These are phyloP conservation scores for Kryptolebias ocellatus DNA, from an alignment of 2,797 vertebrate species.

Conservation along the genomic window DNA sequence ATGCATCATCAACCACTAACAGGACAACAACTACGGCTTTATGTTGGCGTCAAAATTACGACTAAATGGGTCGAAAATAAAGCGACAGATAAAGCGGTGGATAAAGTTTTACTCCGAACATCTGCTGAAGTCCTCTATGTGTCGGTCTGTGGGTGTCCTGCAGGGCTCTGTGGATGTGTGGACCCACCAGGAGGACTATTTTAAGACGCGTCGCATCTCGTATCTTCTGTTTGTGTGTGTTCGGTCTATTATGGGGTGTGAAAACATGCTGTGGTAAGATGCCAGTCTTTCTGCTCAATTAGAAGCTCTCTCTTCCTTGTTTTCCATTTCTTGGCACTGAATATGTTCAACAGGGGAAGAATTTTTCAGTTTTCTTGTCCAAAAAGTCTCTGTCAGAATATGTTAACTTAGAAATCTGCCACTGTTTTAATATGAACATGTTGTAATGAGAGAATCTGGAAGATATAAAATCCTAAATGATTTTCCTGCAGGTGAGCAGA, in stretches of 20 bases:
- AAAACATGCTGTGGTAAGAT: constrained; percentile 37
- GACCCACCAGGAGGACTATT: constrained; percentile 22
- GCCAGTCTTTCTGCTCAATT: constrained; percentile 26
- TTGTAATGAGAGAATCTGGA: background rate
- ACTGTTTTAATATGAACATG: too few species aligned
- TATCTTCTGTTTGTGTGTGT: constrained; percentile 8
- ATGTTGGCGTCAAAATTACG: too few species aligned
- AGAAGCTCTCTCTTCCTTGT: background rate
- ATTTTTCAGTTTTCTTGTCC: too few species aligned
- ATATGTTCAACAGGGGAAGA: too few species aligned
- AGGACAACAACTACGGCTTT: too few species aligned
- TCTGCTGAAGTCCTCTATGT: constrained; percentile 23
- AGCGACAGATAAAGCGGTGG: constrained; percentile 7
- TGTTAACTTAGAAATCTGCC: too few species aligned
- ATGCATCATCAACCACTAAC: too few species aligned
- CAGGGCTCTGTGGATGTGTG: constrained; percentile 3
- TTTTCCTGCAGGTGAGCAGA: too few species aligned
- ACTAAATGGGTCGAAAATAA: background rate
- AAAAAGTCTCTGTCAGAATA: too few species aligned
- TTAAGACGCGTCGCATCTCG: constrained; percentile 17
- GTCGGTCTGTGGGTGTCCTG: constrained; percentile 21
- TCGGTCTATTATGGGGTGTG: constrained; percentile 33
- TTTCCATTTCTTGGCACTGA: too few species aligned
- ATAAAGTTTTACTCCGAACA: constrained; percentile 6
- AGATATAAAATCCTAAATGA: background rate